Conservation (phyloP, 2,888 invertebrate genomes). For the Napeogenes inachia region DNA sequence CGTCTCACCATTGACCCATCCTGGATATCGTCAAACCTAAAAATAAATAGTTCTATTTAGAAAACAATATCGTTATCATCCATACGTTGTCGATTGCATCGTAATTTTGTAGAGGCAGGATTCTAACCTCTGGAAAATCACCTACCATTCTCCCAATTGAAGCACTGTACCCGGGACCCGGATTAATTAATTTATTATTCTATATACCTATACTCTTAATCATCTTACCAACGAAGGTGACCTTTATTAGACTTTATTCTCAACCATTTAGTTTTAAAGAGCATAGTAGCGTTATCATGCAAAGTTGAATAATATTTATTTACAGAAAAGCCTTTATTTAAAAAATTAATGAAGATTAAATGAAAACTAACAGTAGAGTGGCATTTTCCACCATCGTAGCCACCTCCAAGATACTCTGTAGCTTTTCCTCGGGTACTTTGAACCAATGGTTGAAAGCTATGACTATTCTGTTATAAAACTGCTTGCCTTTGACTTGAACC, state of each 20-base stretch:
- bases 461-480: constrained; percentile 11
- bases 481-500: constrained; percentile 13
- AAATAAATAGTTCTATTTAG: background rate
- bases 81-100: too few species aligned
- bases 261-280: background rate
- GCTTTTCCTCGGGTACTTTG: constrained; percentile 12
- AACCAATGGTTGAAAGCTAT: constrained; percentile 27
- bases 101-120: too few species aligned
- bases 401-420: background rate
- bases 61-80: too few species aligned
- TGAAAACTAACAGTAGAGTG: constrained; percentile 18
- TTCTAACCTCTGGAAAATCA: too few species aligned
- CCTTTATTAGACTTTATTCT: too few species aligned
- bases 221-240: too few species aligned
- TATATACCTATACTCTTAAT: too few species aligned
- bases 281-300: background rate
- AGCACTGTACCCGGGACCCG: too few species aligned
- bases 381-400: constrained; percentile 13
- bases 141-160: too few species aligned
- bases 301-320: too few species aligned
- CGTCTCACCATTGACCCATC: constrained; percentile 20
- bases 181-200: too few species aligned
- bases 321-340: background rate
- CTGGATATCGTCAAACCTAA: constrained; percentile 15
- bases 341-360: background rate